Evolutionary conservation across 2,113 vertebrate genomes (phyloP).

Genomic region (Lepidothrix coronata): DNA sequence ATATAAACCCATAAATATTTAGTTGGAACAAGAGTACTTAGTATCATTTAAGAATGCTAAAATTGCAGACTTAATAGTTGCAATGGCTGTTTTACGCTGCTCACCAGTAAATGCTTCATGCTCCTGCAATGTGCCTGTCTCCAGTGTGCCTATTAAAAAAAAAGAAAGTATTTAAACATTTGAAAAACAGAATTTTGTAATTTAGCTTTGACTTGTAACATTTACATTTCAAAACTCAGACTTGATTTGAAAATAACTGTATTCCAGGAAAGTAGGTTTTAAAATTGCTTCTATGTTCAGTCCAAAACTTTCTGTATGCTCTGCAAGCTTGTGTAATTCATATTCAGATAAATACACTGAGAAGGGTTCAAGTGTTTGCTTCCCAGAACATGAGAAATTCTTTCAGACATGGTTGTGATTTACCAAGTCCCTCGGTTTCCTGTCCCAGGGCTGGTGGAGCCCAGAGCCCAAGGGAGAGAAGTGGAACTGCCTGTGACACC

Average conservation of each 20-base stretch:
- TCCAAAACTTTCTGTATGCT: neutral
- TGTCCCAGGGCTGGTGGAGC: neutral
- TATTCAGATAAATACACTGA: neutral
- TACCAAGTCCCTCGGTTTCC: neutral
- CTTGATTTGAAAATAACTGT: conserved; percentile 41
- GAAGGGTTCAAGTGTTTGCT: neutral
- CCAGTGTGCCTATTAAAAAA: neutral
- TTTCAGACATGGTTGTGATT: neutral
- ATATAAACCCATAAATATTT: neutral
- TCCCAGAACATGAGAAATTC: neutral
- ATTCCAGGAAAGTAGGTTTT: neutral
- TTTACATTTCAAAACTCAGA: neutral
- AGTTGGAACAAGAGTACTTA: neutral
- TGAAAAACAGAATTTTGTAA: neutral
- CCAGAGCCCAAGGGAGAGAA: fast-evolving
- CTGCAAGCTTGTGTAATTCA: neutral
- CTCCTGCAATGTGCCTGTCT: neutral
- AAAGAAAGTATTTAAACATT: neutral
- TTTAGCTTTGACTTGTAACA: neutral
- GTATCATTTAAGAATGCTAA: neutral
- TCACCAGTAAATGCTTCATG: neutral
- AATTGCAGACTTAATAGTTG: neutral
- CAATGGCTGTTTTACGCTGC: neutral
- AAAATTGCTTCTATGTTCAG: neutral
- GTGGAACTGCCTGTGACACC: neutral